Base-by-base conservation (phyloP, 2,113 vertebrate genomes). In the Sylvietta virens region DNA sequence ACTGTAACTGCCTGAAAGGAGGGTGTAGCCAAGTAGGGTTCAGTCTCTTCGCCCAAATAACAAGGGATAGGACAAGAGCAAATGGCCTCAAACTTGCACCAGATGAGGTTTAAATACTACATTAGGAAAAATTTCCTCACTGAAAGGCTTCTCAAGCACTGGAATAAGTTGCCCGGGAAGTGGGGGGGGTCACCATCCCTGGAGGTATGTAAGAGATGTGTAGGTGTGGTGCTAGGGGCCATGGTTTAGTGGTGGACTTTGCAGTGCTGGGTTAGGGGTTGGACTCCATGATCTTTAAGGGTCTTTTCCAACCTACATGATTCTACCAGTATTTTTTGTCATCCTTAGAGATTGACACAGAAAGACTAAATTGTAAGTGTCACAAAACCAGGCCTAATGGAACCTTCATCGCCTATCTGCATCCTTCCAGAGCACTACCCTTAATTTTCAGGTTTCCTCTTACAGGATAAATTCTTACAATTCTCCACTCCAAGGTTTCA, bases 1-100 rank as follows among this genome's bases (percentile, higher is more conserved):
- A 62, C 31, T 58, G 8, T 15, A 57, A 6, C n/a, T 1, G 0
- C 2, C 28, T 67, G 42, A 71, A 35, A 70, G 12, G 67, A 65
- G 13, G 5, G 0, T 30, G 31, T 6, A 45, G 19, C 0, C 1
- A 65, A 26, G 4, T 24, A 6, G 3, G 20, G 4, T 6, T 30
- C 1, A 0, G 4, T 44, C 42, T 66, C n/a, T 44, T 62, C 1
- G 2, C 16, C 14, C 28, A 40, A 13, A 27, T 19, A 35, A 27
- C 15, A 58, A 37, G 7, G 0, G 1, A 62, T 3, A 60, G 30
- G 33, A 76, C 5, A 4, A 47, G 28, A 50, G 5, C 17, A 60
- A 73, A 92, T 4, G 30, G 54, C 15, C 27, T 73, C 47, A 47
- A 47, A 47, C 13, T 56, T 73, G 50, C 1, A 2, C 3, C 15